Base-by-base conservation (phyloP, 2,888 invertebrate genomes). In the Pristionchus mayeri region DNA sequence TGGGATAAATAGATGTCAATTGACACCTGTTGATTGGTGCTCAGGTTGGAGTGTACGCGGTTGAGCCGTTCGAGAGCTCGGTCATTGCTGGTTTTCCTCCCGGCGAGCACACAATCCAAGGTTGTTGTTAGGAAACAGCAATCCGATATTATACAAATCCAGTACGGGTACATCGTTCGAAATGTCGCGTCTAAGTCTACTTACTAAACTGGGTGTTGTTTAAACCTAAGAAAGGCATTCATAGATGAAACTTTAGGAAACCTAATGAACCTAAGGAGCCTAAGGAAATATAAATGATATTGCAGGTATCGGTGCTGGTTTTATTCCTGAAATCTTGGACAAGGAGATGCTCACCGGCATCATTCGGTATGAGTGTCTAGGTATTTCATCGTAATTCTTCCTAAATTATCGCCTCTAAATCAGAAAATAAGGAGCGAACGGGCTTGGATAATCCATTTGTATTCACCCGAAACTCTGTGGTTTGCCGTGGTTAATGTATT, bases 21-120 rank as follows among this genome's bases (percentile, higher is more conserved):
- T 6, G n/a, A 11, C 48, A 48, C 3, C 2, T 2, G 24, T 27
- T 4, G 11, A 57, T 57, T 18, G 0, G 6, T 57, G 3, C 2
- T 71, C 71, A 86, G 86, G 34, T 86, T n/a, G 40, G 79, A 24
- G 34, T 85, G 34, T 89, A 85, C 71, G 86, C 87, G 0, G 87
- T 88, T 7, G 90, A 90, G 82, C 90, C 90, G 7, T 86, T 78
- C 79, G 90, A 90, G 81, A 87, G 87, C 13, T 87, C 90, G 0
- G 90, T 90, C 18, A 57, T 90, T 50, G 87, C 84, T 44, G 90
- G 89, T 21, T 80, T 84, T 24, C 86, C 87, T 3, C 85, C 80
- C 27, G 88, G 87, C 40, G 84, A 75, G 0, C 90, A 90, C 81
- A 87, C 87, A 37, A 90, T 90, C 84, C 90, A 90, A 80, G 90